Evolutionary conservation across 2,113 vertebrate genomes (phyloP).

Genomic region (Sialia sialis): DNA sequence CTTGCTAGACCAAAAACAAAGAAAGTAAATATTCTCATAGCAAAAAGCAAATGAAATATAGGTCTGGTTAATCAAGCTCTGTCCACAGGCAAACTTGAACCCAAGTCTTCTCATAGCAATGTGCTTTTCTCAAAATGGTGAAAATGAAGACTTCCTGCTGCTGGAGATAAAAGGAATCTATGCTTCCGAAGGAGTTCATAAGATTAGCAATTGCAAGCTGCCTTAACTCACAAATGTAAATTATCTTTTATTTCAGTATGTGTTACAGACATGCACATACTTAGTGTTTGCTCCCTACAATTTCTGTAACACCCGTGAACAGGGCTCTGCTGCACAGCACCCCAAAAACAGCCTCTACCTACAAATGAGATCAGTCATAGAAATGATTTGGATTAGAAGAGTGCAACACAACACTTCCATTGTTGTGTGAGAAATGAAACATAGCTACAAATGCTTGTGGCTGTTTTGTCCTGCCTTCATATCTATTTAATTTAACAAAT

Average conservation of each 20-base stretch:
- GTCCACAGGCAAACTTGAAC: constrained; percentile 49
- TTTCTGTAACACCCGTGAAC: neutral
- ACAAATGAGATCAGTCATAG: neutral
- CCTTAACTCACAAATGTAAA: constrained; percentile 63
- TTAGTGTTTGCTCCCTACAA: constrained; percentile 60
- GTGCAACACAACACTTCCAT: neutral
- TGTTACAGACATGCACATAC: constrained; percentile 33
- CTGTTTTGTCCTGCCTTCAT: neutral
- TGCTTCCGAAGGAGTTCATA: constrained; percentile 17
- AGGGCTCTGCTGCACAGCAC: neutral
- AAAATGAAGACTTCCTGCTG: constrained; percentile 33
- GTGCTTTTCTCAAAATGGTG: constrained; percentile 14
- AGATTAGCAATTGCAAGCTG: constrained; percentile 56
- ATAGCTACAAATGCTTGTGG: neutral
- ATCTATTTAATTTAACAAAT: neutral
- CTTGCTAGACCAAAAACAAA: constrained; percentile 51
- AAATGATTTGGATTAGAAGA: neutral
- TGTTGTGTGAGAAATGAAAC: neutral
- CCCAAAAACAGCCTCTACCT: neutral
- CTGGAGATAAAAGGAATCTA: constrained; percentile 31
- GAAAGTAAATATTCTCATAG: constrained; percentile 13
- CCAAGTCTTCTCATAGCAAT: constrained; percentile 22
- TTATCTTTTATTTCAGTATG: neutral
- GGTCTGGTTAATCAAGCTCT: constrained; percentile 52
- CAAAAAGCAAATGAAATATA: neutral